phyloP scores from a whole-genome alignment of 2,888 invertebrate species.

The Lepidocyrtinus sp. region DNA sequence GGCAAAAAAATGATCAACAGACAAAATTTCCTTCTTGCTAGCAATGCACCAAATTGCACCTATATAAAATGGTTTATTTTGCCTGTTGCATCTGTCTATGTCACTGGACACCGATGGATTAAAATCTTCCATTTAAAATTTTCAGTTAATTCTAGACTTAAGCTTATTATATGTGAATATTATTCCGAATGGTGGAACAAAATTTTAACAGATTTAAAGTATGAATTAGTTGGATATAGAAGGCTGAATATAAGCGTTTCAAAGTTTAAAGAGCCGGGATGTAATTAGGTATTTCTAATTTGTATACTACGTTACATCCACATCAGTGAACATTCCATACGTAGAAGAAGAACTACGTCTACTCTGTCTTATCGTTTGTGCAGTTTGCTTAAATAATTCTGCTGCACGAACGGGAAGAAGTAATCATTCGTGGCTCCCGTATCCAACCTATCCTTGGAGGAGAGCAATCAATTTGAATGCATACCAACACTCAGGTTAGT shows the following conservation, averaged over 20 bases:
- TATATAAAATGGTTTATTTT: not conserved
- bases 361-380: not conserved
- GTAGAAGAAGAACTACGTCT: not conserved
- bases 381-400: not conserved
- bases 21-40: not conserved
- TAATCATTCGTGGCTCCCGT: too few relatives aligned
- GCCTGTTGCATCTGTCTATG: not conserved
- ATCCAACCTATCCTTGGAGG: too few relatives aligned
- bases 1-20: not conserved
- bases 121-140: not conserved
- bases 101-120: not conserved
- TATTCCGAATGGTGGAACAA: not conserved
- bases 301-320: not conserved
- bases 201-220: not conserved
- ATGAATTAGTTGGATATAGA: too few relatives aligned
- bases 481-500: not conserved
- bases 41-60: not conserved
- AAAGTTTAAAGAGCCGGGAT: too few relatives aligned
- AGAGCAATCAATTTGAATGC: not conserved
- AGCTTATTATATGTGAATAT: not conserved
- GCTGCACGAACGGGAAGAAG: not conserved
- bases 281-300: too few relatives aligned
- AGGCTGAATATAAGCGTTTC: too few relatives aligned
- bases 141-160: not conserved
- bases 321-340: not conserved